phyloP scores from a whole-genome alignment of 1,140 invertebrate species.

The Sminthurinus signatus region DNA sequence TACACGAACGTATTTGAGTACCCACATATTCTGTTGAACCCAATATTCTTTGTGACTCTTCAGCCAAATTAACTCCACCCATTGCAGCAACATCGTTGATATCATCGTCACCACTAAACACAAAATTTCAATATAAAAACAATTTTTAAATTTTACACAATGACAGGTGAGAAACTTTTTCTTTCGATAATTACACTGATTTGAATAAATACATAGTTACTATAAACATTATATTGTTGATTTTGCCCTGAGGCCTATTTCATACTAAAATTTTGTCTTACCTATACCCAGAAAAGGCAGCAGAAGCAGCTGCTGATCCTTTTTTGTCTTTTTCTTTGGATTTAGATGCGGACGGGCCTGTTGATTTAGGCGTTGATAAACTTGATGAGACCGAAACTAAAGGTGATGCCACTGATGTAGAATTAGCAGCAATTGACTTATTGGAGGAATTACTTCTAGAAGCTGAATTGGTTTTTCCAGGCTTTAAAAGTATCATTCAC shows the following conservation, averaged over 20 bases:
- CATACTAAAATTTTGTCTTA: no score
- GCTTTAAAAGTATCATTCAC: constrained; percentile 14
- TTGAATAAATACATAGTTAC: no score
- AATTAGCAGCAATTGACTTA: not conserved
- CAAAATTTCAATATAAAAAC: not conserved
- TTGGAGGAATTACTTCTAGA: constrained; percentile 16
- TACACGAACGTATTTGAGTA: constrained; percentile 90
- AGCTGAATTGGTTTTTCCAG: constrained; percentile 21
- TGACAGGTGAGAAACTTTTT: not conserved
- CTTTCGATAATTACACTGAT: no score
- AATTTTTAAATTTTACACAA: not conserved
- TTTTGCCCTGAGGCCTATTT: no score
- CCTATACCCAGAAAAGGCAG: constrained; percentile 52
- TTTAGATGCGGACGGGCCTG: constrained; percentile 39
- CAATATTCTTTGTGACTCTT: constrained; percentile 91
- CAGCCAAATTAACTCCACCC: constrained; percentile 96
- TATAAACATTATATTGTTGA: no score
- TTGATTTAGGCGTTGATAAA: constrained; percentile 22
- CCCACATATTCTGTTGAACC: constrained; percentile 92
- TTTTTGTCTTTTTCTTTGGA: constrained; percentile 56
- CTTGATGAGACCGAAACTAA: constrained; percentile 5
- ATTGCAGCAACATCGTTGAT: constrained; percentile 98
- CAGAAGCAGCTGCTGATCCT: constrained; percentile 48
- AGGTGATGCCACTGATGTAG: constrained; percentile 1
- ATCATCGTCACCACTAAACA: constrained; percentile 73